A percentile compares a stretch with the other conserved stretches of the same genome.
phyloP scores from a whole-genome alignment of 2,888 invertebrate genomes.

The Pyrocoelia pectoralis region DNA sequence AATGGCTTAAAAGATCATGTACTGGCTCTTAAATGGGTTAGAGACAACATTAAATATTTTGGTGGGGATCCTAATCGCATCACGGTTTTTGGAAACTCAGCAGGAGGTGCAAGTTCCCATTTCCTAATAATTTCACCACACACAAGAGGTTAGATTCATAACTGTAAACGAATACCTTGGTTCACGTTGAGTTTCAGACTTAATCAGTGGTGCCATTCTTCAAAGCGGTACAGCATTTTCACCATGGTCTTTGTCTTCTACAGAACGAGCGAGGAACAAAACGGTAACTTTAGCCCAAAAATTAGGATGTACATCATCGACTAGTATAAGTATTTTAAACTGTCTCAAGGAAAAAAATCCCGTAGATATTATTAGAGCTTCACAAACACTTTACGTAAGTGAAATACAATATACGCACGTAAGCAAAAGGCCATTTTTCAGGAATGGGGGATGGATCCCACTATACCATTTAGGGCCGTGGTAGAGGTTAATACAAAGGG shows the following conservation, averaged over 20 bases:
- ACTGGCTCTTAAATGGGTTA: slow-evolving; percentile 54
- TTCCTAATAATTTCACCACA: slow-evolving; percentile 55
- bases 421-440: slow-evolving; percentile 50
- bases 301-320: neutral
- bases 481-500: slow-evolving; percentile 73
- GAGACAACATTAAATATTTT: slow-evolving; percentile 40
- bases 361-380: neutral
- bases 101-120: slow-evolving; percentile 56
- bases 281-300: neutral
- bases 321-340: neutral
- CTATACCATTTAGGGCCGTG: slow-evolving; percentile 82
- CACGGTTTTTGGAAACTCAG: slow-evolving; percentile 56
- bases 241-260: slow-evolving; percentile 9
- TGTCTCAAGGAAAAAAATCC: neutral
- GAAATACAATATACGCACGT: neutral
- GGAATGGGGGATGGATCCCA: slow-evolving; percentile 80
- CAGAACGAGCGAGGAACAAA: neutral
- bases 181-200: slow-evolving; percentile 1
- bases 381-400: neutral
- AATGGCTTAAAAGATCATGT: slow-evolving; percentile 42
- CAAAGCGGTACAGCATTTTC: slow-evolving; percentile 22
- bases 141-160: slow-evolving; percentile 47
- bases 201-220: slow-evolving; percentile 22
- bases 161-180: neutral
- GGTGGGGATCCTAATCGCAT: slow-evolving; percentile 53